Conservation (phyloP, 2,113 vertebrate genomes). For the Dolichotis patagonum region DNA sequence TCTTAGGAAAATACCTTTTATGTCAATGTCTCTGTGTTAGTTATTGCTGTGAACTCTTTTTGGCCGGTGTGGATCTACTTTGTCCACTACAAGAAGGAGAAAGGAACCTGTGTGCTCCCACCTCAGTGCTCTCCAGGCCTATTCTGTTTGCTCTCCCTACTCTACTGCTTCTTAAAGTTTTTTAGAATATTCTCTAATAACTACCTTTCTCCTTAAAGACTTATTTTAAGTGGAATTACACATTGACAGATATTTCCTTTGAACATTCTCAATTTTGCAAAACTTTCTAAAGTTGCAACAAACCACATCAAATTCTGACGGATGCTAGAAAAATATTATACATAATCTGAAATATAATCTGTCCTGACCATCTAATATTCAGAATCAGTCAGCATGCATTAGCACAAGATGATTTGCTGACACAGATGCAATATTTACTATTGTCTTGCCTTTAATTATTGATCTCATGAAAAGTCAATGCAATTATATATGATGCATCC, state of each 20-base stretch:
- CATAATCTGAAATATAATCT: neutral
- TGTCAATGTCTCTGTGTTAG: neutral
- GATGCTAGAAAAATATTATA: neutral
- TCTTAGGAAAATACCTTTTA: neutral
- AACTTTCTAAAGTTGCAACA: neutral
- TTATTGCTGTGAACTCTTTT: neutral
- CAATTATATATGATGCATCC: neutral
- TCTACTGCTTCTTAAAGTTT: neutral
- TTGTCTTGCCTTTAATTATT: neutral
- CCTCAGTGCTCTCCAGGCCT: neutral
- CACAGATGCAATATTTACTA: neutral
- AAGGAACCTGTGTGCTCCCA: neutral
- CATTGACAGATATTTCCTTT: neutral
- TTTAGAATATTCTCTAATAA: neutral
- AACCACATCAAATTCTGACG: neutral
- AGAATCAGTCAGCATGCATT: neutral
- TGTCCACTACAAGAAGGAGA: neutral
- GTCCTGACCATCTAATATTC: fast-evolving
- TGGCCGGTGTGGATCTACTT: neutral
- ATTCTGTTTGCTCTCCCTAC: fast-evolving
- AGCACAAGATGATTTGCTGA: neutral
- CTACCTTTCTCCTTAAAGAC: neutral
- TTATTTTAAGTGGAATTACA: neutral
- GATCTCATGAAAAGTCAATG: neutral
- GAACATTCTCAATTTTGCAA: neutral